Evolutionary conservation across 1,140 invertebrate species (phyloP).

Genomic region (Drosophila ohnishii): DNA sequence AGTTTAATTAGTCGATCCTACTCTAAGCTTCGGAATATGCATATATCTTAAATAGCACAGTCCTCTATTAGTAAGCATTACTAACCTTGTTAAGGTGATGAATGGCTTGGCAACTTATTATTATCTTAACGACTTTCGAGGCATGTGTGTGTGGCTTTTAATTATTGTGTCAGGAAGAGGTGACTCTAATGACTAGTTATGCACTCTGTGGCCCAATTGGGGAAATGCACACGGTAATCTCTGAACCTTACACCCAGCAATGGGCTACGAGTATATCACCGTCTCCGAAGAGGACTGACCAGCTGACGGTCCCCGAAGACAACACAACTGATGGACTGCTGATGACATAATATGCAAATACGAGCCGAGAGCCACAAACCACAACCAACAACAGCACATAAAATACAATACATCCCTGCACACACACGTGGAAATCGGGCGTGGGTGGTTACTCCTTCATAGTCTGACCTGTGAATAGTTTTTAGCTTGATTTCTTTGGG

Average conservation of each 20-base stretch:
- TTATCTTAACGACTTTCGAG: constrained; percentile 54
- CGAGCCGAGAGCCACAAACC: constrained; percentile 39
- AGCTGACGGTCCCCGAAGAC: constrained; percentile 65
- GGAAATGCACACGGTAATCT: constrained; percentile 55
- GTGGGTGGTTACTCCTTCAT: constrained; percentile 18
- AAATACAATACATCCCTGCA: constrained; percentile 30
- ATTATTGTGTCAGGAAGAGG: constrained; percentile 53
- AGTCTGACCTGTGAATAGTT: constrained; percentile 68
- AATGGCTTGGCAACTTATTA: constrained; percentile 50
- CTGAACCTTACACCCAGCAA: constrained; percentile 65
- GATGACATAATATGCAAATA: constrained; percentile 81
- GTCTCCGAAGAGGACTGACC: constrained; percentile 21
- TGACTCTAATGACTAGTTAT: constrained; percentile 65
- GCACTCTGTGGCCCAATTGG: constrained; percentile 29
- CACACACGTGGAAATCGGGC: constrained; percentile 11
- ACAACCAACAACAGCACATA: constrained; percentile 43
- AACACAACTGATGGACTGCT: constrained; percentile 73
- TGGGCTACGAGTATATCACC: constrained; percentile 14
- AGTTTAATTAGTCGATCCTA: not conserved
- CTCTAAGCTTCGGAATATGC: not conserved
- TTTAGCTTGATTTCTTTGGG: constrained; percentile 80
- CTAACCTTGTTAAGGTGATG: constrained; percentile 67
- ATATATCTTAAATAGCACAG: not conserved
- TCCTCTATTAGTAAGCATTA: constrained; percentile 28
- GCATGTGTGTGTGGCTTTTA: constrained; percentile 24